A percentile compares a stretch with the other conserved stretches of the same genome.
Evolutionary conservation across 2,797 vertebrate species (phyloP).

Genomic region (Rhadinocentrus ornatus): DNA sequence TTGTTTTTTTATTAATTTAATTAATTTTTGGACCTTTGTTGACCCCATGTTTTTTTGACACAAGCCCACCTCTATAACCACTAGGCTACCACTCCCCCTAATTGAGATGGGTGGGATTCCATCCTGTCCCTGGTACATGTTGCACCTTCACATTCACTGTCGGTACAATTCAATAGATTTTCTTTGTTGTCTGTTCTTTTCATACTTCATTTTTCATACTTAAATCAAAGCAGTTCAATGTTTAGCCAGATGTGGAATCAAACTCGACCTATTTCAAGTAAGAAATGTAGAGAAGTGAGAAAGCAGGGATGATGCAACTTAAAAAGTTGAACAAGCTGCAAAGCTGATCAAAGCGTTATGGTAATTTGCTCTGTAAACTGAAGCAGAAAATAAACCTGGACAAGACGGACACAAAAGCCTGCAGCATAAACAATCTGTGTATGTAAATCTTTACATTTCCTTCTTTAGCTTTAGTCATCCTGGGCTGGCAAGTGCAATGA

Average conservation of each 20-base stretch:
- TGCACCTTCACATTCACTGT: too few species aligned
- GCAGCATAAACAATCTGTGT: constrained; percentile 7
- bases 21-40: too few species aligned
- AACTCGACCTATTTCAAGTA: constrained; percentile 49
- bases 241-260: constrained; percentile 68
- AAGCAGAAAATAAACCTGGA: constrained; percentile 47
- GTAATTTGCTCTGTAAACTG: constrained; percentile 48
- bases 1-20: too few species aligned
- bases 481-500: too few species aligned
- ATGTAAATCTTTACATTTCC: constrained; percentile 7
- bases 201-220: too few species aligned
- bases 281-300: constrained; percentile 48
- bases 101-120: too few species aligned
- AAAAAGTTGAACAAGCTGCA: constrained; percentile 48
- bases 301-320: constrained; percentile 56
- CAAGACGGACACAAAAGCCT: constrained; percentile 13
- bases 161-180: too few species aligned
- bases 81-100: too few species aligned
- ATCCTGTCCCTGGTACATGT: too few species aligned
- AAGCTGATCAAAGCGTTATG: constrained; percentile 67
- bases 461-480: constrained; percentile 17
- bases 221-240: constrained; percentile 47
- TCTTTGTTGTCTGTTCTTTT: too few species aligned
- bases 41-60: too few species aligned
- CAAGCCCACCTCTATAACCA: too few species aligned